phyloP scores from a whole-genome alignment of 2,797 vertebrate species.

The Carduelis carduelis region DNA sequence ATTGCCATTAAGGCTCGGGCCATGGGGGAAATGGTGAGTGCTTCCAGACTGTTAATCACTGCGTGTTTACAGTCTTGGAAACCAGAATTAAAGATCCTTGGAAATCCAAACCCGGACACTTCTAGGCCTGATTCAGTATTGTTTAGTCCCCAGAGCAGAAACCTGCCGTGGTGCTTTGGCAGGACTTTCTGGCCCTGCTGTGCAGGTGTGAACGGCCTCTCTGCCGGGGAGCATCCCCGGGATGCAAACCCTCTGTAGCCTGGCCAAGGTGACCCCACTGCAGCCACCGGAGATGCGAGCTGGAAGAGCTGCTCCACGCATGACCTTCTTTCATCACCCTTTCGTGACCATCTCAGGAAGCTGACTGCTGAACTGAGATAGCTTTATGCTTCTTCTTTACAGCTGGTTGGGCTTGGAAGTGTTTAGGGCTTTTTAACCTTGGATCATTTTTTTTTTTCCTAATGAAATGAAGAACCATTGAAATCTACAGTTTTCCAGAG shows the following conservation, averaged over 20 bases:
- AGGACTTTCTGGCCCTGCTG: neutral
- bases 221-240: neutral
- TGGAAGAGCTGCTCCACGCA: neutral
- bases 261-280: neutral
- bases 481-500: neutral
- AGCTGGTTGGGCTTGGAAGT: neutral
- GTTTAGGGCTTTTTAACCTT: neutral
- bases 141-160: neutral
- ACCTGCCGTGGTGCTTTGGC: neutral
- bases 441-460: fast-evolving
- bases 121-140: neutral
- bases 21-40: neutral
- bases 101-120: neutral
- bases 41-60: slow-evolving; percentile 43
- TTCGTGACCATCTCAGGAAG: neutral
- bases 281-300: neutral
- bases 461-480: neutral
- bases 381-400: neutral
- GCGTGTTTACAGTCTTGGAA: slow-evolving; percentile 22
- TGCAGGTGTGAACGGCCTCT: neutral
- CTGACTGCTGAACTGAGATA: neutral
- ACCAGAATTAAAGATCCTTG: neutral
- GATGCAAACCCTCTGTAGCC: neutral
- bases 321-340: slow-evolving; percentile 24
- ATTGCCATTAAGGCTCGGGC: neutral